Base-by-base conservation (phyloP, 2,113 vertebrate genomes). In the Barbus barbus region DNA sequence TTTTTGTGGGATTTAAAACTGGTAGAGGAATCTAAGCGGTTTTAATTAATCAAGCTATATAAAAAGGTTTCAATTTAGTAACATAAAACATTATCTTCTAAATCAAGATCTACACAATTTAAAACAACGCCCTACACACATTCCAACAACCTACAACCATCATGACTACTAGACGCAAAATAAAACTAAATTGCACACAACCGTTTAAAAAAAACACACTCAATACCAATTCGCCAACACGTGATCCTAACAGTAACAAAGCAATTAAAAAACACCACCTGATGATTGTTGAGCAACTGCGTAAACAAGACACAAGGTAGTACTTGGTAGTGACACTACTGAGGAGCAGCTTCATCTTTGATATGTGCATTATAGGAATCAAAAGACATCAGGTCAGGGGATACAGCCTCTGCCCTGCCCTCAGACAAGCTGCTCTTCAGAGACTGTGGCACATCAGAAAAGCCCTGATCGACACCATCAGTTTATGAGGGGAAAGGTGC, bases 241-340 rank as follows among this genome's bases (percentile, higher is more conserved):
- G n/a, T n/a, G 48, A 56, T 77, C 33, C 26, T 14, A 77, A 56
- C 51, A 77, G 9, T 56, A 77, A 33, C 74, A 22, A 77, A 60
- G 22, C 51, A 33, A 78, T 24, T 61, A 9, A 60, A 3, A 80
- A 80, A 65, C 16, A 46, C 24, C 60, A 31, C 36, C 18, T 33
- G 9, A 41, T 48, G 60, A 80, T 80, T 65, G 24, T 48, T 48
- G 2, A 22, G 58, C 73, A 63, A 6, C 44, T 65, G 18, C 46
- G 36, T 61, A 85, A 79, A 80, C 77, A 85, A 26, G 78, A 72
- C 60, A 36, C 65, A 61, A 60, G 28, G 26, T 41, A 60, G 31
- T 61, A 31, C 38, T 12, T 33, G 38, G 24, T 61, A 48, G 56
- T 63, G 82, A 51, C 72, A 31, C 83, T 84, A 84, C 83, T 79